Evolutionary conservation across 2,113 vertebrate species (phyloP).

Genomic region (Neolamprologus cancellatus): DNA sequence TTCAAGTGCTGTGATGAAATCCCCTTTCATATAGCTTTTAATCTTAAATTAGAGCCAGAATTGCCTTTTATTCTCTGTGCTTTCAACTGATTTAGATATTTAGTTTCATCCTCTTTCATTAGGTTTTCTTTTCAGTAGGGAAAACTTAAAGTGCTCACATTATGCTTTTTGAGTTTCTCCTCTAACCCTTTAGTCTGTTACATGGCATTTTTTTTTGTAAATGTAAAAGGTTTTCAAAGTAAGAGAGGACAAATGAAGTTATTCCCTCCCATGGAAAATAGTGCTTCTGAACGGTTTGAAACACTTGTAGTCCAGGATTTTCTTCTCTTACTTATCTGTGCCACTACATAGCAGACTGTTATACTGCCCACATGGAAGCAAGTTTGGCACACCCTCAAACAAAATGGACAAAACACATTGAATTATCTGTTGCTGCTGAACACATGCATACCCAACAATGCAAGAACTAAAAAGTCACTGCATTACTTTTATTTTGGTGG

Average conservation of each 20-base stretch:
- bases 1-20: background rate
- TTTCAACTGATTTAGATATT: background rate
- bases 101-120: background rate
- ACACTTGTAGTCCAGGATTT: background rate
- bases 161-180: background rate
- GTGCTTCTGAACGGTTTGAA: background rate
- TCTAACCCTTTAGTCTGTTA: background rate
- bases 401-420: background rate
- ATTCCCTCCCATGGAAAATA: background rate
- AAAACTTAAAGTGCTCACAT: background rate
- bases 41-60: background rate
- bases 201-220: background rate
- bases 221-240: background rate
- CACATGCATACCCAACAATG: background rate
- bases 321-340: background rate
- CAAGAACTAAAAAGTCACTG: background rate
- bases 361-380: background rate
- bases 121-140: background rate
- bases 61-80: background rate
- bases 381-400: background rate
- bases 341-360: background rate
- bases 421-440: background rate
- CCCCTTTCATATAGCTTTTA: background rate
- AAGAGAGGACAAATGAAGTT: background rate
- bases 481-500: background rate